Percentiles rank a stretch among this genome's conserved stretches.
Evolutionary conservation across 1,140 invertebrate species (phyloP).

Genomic region (Drusus annulatus): DNA sequence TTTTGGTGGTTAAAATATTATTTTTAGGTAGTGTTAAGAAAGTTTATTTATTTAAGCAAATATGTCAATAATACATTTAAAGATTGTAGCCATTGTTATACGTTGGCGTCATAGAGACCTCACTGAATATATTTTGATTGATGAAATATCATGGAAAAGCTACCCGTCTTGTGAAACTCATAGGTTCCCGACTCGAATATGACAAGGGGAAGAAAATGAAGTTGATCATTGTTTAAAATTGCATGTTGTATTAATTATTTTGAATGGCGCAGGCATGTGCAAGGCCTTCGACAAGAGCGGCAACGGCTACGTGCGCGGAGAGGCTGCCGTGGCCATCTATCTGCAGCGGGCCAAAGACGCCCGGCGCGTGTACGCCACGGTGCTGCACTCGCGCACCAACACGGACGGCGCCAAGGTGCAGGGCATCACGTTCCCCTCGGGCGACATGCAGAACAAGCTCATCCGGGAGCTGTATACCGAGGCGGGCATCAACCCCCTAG

Average conservation of each 20-base stretch:
- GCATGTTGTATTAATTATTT: background rate
- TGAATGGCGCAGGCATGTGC: slow-evolving; percentile 73
- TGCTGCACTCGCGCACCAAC: slow-evolving; percentile 90
- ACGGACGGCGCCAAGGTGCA: slow-evolving; percentile 91
- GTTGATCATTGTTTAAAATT: background rate
- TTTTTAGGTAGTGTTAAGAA: no score
- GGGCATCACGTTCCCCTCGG: slow-evolving; percentile 93
- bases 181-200: no score
- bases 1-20: no score
- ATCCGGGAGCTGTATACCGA: slow-evolving; percentile 90
- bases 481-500: slow-evolving; percentile 83
- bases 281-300: slow-evolving; percentile 94
- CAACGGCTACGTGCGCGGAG: slow-evolving; percentile 94
- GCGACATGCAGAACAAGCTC: slow-evolving; percentile 88
- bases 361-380: slow-evolving; percentile 86
- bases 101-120: no score
- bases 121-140: no score
- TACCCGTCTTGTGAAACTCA: no score
- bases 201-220: no score
- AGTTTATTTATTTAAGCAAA: no score
- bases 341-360: slow-evolving; percentile 85
- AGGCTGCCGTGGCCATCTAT: slow-evolving; percentile 86
- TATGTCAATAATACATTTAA: no score
- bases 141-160: no score
- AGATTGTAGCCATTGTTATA: no score